Conservation (phyloP, 2,888 invertebrate species). For the Rosalia funebris region DNA sequence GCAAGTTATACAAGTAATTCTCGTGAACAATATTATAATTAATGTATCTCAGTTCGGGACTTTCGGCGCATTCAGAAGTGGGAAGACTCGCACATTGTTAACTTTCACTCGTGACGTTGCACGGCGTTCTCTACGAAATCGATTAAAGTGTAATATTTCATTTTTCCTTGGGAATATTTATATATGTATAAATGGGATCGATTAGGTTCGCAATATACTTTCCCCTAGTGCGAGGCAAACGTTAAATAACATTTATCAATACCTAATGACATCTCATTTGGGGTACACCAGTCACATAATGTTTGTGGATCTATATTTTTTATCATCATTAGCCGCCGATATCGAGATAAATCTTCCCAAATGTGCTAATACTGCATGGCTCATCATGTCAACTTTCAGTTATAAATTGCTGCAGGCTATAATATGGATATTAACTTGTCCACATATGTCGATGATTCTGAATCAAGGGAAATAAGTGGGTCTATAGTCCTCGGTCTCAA, state of each 20-base stretch:
- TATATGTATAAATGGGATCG: not conserved
- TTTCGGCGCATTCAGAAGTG: no score
- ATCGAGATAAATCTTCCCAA: conserved; percentile 19
- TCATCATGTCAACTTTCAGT: conserved; percentile 3
- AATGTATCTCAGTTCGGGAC: no score
- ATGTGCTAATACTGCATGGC: conserved; percentile 11
- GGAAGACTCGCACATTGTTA: no score
- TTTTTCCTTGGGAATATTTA: not conserved
- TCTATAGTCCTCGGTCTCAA: no score
- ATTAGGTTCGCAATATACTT: conserved; percentile 30
- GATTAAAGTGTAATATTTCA: not conserved
- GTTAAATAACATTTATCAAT: conserved; percentile 38
- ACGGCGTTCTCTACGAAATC: not conserved
- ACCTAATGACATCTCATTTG: conserved; percentile 37
- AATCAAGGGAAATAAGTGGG: no score
- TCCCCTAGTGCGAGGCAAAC: conserved; percentile 29
- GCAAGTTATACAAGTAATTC: no score
- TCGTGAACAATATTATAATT: no score
- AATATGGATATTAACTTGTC: no score
- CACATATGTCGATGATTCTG: no score
- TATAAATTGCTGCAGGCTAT: no score
- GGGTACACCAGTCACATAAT: conserved; percentile 31
- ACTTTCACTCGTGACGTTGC: not conserved
- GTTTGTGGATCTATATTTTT: conserved; percentile 21
- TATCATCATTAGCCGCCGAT: conserved; percentile 27